These are phyloP conservation scores for Nasonia oneida DNA, from an alignment of 2,888 invertebrate genomes.

Conservation along the genomic window DNA sequence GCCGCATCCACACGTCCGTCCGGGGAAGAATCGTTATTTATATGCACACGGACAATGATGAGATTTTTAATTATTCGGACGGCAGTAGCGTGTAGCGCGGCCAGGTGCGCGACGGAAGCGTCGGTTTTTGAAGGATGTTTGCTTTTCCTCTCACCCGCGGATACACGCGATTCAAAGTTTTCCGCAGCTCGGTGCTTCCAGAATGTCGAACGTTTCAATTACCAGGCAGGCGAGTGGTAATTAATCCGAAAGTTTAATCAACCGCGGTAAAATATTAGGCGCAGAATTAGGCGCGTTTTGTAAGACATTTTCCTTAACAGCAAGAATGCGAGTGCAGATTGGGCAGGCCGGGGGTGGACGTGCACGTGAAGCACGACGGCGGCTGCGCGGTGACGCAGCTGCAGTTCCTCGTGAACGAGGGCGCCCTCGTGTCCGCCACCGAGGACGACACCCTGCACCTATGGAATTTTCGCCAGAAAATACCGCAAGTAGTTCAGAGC, in stretches of 20 bases:
- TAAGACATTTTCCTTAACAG: conserved; percentile 75
- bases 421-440: conserved; percentile 96
- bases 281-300: no score
- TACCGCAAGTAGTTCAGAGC: conserved; percentile 96
- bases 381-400: conserved; percentile 92
- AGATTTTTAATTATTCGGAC: conserved; percentile 33
- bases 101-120: no score
- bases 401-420: conserved; percentile 98
- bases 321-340: conserved; percentile 83
- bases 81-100: no score
- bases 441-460: conserved; percentile 97
- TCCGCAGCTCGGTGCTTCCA: background rate
- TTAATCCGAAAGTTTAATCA: no score
- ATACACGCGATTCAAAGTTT: conserved; percentile 18
- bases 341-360: conserved; percentile 98
- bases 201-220: conserved; percentile 36
- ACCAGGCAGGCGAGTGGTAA: background rate
- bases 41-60: background rate
- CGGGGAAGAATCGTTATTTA: no score
- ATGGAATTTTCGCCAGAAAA: conserved; percentile 98
- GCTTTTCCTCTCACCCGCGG: background rate
- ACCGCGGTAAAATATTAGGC: no score
- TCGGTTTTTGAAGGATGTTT: no score
- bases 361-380: conserved; percentile 92
- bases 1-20: no score